Evolutionary conservation across 2,888 invertebrate species (phyloP), one percentile per base, ranked within the genome.

Genomic region (Apamea sordens): DNA sequence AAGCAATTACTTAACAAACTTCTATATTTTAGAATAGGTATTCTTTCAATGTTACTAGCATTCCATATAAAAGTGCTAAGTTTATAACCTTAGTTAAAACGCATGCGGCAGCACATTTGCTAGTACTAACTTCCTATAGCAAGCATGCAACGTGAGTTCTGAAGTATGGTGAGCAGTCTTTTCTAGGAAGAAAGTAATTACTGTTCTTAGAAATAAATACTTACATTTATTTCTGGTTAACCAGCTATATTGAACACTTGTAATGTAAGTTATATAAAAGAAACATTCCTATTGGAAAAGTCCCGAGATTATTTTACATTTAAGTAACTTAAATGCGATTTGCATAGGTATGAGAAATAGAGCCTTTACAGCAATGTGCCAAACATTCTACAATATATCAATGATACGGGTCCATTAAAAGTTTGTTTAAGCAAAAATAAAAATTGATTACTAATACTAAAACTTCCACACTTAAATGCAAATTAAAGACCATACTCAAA

Each of bases 121-220:
- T 56, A 36, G 21, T 59, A 59, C 59, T 36, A 53, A 59, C 70
- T 61, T 44, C 67, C 47, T 67, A 28, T 15, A 28, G 24, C 1
- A 28, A 24, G n/a, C 36, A 56, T 71, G 73, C 18, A 73, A 70
- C 0, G 0, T 63, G 28, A 59, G 44, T 32, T 76, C 44, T 24
- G 18, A 44, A 59, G 32, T 63, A 44, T 53, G 15, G 15, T 70
- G 44, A 69, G 50, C 44, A 56, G 21, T 63, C 2, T 44, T 32
- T 73, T 61, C 64, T 74, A 73, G 64, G 69, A 82, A 70, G 28
- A 67, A 67, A 77, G 69, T 77, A 44, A 84, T 85, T 64, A 78
- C n/a, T 0, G 2, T 73, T 76, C 59, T 64, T 44, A 50, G 70
- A 67, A 76, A 76, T 83, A 70, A 70, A 85, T 80, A 63, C 2